Percentiles rank a stretch among this genome's conserved stretches.
phyloP scores from a whole-genome alignment of 2,113 vertebrate genomes.

The Saccopteryx leptura region DNA sequence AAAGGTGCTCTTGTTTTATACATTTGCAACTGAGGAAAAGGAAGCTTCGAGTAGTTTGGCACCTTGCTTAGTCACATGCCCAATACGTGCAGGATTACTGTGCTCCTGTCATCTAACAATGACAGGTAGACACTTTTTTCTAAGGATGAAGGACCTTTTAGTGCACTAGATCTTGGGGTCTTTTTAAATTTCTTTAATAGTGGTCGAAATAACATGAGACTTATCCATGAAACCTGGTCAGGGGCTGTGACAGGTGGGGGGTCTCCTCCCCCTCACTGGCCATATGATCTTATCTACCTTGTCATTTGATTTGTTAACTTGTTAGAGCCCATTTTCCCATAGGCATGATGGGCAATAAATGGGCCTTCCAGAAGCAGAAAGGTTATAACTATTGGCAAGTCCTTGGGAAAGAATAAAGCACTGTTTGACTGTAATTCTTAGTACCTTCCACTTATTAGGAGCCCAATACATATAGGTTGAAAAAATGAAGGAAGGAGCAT shows the following conservation, averaged over 20 bases:
- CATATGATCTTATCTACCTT: background rate
- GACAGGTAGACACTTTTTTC: background rate
- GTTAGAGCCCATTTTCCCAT: background rate
- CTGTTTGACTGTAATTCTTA: background rate
- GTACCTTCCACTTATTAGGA: background rate
- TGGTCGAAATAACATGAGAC: background rate
- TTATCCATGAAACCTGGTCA: background rate
- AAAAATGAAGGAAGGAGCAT: conserved; percentile 15
- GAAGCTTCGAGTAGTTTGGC: background rate
- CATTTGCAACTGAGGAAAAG: background rate
- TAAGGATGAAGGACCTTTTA: background rate
- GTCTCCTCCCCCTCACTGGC: background rate
- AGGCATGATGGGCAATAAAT: background rate
- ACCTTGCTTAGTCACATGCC: background rate
- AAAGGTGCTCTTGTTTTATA: background rate
- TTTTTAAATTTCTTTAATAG: background rate
- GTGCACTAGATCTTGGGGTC: background rate
- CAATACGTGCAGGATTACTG: background rate
- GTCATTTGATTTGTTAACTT: background rate
- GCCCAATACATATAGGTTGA: background rate
- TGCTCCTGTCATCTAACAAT: background rate
- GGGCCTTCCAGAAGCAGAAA: background rate
- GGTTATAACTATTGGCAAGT: background rate
- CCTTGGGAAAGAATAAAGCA: background rate
- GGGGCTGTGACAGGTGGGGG: background rate